Evolutionary conservation across 2,888 invertebrate genomes (phyloP).

Genomic region (Lypha dubia): DNA sequence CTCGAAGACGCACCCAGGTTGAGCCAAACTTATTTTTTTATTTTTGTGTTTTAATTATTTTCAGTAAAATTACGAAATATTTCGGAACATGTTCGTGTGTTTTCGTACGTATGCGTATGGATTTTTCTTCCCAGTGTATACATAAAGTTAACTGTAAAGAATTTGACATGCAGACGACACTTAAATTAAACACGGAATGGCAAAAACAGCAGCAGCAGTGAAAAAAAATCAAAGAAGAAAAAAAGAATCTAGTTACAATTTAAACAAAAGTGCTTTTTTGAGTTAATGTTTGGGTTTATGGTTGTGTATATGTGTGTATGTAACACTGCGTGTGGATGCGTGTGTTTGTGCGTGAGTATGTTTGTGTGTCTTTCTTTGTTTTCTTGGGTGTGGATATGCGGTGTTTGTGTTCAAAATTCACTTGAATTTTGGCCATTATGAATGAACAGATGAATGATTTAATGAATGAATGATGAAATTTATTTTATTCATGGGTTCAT

Average conservation of each 20-base stretch:
- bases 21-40: too few relatives aligned
- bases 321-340: too few relatives aligned
- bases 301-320: neutral
- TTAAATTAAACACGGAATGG: conserved; percentile 52
- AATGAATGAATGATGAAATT: conserved; percentile 15
- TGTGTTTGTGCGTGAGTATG: too few relatives aligned
- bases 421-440: conserved; percentile 14
- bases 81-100: too few relatives aligned
- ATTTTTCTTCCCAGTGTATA: conserved; percentile 24
- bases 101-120: too few relatives aligned
- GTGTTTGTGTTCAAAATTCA: conserved; percentile 6
- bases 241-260: neutral
- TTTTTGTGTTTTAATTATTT: too few relatives aligned
- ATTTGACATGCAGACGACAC: conserved; percentile 66
- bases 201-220: neutral
- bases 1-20: too few relatives aligned
- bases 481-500: conserved; percentile 15
- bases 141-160: conserved; percentile 61
- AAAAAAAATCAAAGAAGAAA: neutral
- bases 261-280: conserved; percentile 7
- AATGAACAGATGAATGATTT: neutral
- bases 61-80: too few relatives aligned
- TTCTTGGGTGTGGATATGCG: neutral
- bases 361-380: too few relatives aligned
- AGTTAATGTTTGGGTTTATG: neutral